phyloP scores from a whole-genome alignment of 2,113 vertebrate species.

The Misgurnus anguillicaudatus region DNA sequence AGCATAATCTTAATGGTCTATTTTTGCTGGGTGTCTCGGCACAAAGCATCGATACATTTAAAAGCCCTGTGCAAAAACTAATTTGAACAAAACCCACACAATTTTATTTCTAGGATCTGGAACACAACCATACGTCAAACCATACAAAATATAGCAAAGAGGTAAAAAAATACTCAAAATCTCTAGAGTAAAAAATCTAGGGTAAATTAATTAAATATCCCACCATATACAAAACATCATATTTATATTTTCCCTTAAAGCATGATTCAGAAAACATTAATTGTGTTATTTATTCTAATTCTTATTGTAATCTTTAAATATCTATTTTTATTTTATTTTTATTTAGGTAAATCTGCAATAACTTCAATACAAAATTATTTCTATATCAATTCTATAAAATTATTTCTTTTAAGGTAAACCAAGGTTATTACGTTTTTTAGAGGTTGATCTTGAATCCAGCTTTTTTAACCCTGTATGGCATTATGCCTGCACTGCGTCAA shows the following conservation, averaged over 20 bases:
- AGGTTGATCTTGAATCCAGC: neutral
- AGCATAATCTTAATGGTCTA: neutral
- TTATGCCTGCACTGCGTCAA: constrained; percentile 28
- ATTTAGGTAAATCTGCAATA: neutral
- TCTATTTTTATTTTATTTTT: too few species aligned
- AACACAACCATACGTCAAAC: too few species aligned
- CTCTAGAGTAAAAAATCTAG: too few species aligned
- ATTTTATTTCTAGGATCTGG: too few species aligned
- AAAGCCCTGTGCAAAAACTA: neutral
- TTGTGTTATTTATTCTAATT: too few species aligned
- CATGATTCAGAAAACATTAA: too few species aligned
- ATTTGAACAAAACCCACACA: neutral
- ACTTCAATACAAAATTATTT: neutral
- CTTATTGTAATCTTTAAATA: too few species aligned
- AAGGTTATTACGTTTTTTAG: neutral
- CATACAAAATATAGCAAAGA: neutral
- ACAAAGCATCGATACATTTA: neutral
- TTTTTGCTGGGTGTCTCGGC: neutral
- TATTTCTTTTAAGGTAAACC: neutral
- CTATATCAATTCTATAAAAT: neutral
- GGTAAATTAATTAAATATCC: neutral
- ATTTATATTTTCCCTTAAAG: too few species aligned
- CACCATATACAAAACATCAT: too few species aligned
- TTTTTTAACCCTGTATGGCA: neutral
- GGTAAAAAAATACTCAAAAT: too few species aligned